Base-by-base conservation (phyloP, 1,140 invertebrate species). In the Brachionus calyciflorus region DNA sequence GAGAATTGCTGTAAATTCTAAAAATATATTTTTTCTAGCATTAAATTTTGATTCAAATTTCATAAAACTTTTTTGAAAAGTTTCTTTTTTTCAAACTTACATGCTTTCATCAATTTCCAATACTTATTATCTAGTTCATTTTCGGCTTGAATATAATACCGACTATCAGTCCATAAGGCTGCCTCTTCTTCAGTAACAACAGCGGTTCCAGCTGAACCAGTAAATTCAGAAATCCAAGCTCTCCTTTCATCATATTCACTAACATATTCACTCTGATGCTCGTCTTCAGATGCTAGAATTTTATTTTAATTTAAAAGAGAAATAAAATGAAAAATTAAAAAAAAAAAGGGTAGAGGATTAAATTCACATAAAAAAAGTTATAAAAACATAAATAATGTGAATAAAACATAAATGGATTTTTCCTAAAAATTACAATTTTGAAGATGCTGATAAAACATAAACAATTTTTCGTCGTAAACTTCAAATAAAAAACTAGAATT, bases 101-200 rank as follows among this genome's bases (percentile, higher is more conserved):
- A 93, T 88, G 3, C 69, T 26, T 73, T 89, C 91, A 94, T 93
- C 0, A 93, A 81, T 0, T 88, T 90, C 84, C 84, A 85, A 79
- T 19, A 63, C 14, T 83, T 81, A 79, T 81, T 83, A 73, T 85
- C 83, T 7, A 86, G 77, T 19, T 81, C 63, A 44, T 81, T 78
- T 21, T 82, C 83, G 0, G 84, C 87, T 78, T 98, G 93, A 24
- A 92, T 86, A 83, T 91, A 94, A 82, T 98, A 98, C 19, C 96
- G 86, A 0, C 94, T 94, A 86, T 98, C 96, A 0, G 95, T 98
- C 95, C 95, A 99, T 1, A 99, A 81, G 10, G 92, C 87, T 0
- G 94, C 93, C 37, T 90, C 82, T 0, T 88, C 83, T 3, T 85
- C 80, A 0, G 93, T 94, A 9, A 98, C 87, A 28, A 98, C 87